Conservation (phyloP, 2,797 vertebrate genomes). For the Dromococcyx pavoninus region DNA sequence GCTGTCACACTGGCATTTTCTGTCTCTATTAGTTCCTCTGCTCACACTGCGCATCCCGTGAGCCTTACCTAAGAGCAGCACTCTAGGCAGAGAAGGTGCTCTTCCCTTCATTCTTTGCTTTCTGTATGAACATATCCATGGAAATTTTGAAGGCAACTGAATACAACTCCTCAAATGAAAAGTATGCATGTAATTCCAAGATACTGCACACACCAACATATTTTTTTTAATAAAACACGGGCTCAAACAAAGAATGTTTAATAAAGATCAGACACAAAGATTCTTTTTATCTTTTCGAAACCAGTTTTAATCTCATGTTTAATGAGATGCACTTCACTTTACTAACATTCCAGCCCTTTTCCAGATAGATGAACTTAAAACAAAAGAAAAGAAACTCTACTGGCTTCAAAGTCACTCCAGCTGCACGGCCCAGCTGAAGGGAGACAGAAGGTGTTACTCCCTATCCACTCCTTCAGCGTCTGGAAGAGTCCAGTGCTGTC, state of each 20-base stretch:
- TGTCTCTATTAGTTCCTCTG: neutral
- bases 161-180: neutral
- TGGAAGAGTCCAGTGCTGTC: neutral
- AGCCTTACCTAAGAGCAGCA: neutral
- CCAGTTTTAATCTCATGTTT: slow-evolving; percentile 1
- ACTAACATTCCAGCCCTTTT: neutral
- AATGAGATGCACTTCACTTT: slow-evolving; percentile 15
- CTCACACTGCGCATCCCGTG: neutral
- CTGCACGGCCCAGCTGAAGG: slow-evolving; percentile 15
- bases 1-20: neutral
- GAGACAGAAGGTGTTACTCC: neutral
- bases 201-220: neutral
- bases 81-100: neutral
- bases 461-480: neutral
- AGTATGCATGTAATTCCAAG: neutral
- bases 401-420: slow-evolving; percentile 39
- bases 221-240: neutral
- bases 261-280: slow-evolving; percentile 20
- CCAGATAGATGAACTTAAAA: neutral
- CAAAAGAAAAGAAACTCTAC: neutral
- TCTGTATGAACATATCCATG: neutral
- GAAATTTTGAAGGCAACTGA: neutral
- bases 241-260: neutral
- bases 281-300: slow-evolving; percentile 16
- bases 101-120: neutral